These are phyloP conservation scores for Muscidifurax raptorellus DNA, from an alignment of 1,140 invertebrate species.

Conservation along the genomic window DNA sequence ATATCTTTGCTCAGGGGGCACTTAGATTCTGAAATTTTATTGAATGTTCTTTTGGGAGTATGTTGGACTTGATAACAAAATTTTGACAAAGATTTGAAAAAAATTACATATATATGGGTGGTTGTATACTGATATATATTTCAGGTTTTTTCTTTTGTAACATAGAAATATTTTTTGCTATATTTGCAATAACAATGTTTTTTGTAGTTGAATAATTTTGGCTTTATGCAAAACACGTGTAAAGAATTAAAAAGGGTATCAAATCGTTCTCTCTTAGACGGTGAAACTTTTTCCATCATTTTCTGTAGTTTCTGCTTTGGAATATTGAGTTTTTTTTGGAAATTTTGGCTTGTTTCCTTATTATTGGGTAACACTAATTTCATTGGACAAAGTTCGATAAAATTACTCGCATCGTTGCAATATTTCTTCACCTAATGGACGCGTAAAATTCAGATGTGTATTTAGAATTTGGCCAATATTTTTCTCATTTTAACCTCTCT, in stretches of 20 bases:
- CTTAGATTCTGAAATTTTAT: no score
- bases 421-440: not conserved
- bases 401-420: not conserved
- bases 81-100: no score
- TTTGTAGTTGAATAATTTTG: not conserved
- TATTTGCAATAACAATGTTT: constrained; percentile 31
- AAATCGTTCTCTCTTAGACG: not conserved
- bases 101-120: no score
- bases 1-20: no score
- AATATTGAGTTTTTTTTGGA: not conserved
- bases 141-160: not conserved
- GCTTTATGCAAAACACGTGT: not conserved
- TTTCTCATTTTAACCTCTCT: not conserved
- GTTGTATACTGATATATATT: no score
- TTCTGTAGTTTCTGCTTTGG: not conserved
- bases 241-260: not conserved
- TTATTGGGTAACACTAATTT: not conserved
- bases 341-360: not conserved
- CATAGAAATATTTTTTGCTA: not conserved
- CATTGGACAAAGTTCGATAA: not conserved
- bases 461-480: constrained; percentile 37
- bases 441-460: not conserved
- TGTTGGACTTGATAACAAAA: no score
- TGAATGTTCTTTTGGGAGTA: no score
- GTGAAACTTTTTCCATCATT: not conserved